These are phyloP conservation scores for Palythoa heliodiscus DNA, from an alignment of 92 coral and sea anemone genomes.

Conservation along the genomic window DNA sequence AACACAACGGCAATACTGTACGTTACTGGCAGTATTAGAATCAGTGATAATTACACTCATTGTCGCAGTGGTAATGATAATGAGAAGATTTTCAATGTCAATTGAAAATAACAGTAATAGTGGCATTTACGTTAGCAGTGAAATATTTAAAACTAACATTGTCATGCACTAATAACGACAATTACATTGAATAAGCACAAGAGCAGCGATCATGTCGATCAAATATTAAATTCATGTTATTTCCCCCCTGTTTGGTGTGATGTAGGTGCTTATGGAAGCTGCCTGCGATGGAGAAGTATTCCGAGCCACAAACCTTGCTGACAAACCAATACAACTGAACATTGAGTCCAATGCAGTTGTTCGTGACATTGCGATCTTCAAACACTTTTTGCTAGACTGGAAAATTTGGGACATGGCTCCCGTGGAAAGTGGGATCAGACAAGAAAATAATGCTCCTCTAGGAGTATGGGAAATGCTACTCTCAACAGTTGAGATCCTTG, in stretches of 20 bases:
- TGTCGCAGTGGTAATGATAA: no score
- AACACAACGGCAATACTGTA: background rate
- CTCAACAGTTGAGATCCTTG: constrained; percentile 89
- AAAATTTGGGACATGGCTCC: constrained; percentile 87
- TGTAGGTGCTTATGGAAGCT: constrained; percentile 87
- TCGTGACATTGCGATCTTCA: constrained; percentile 86
- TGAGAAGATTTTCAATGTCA: no score
- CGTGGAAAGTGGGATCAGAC: background rate
- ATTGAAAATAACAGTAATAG: no score
- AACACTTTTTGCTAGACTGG: constrained; percentile 92
- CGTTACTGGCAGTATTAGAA: no score
- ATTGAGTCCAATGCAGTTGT: constrained; percentile 93
- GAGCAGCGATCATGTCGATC: no score
- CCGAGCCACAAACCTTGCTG: constrained; percentile 81
- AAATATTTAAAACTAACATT: no score
- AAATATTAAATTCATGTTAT: no score
- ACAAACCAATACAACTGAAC: constrained; percentile 92
- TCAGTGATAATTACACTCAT: no score
- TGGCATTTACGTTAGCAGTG: no score
- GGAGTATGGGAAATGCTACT: constrained; percentile 92
- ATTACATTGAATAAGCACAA: no score
- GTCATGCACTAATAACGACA: no score
- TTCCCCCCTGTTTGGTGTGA: background rate
- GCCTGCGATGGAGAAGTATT: constrained; percentile 97
- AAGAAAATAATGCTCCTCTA: constrained; percentile 39